Base-by-base conservation (phyloP, 1,140 invertebrate species). In the Chlorops oryzae region DNA sequence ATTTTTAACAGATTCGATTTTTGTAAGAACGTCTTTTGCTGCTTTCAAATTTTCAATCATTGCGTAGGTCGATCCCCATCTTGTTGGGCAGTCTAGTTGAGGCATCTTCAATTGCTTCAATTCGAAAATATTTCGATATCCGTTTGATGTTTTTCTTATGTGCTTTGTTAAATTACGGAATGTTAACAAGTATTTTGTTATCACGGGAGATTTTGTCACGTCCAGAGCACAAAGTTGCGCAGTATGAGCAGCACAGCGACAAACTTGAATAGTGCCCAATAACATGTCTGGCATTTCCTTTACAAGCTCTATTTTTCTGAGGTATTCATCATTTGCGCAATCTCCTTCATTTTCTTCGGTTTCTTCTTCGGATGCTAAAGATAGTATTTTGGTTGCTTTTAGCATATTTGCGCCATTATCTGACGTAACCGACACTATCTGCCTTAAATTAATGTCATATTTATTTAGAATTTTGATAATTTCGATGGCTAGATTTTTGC, bases 31-130 rank as follows among this genome's bases (percentile, higher is more conserved):
- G 10, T 51, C 48, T 38, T 54, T 54, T 2, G 48, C 52, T 10
- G 10, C 38, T 21, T 25, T 15, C 25, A 54, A 43, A 21, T 47
- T 12, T 9, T 49, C 22, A 17, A 53, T 12, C 50, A 55, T 55
- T 13, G 21, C 25, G 35, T 52, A 55, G 1, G 50, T 52, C 3
- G 50, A 55, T 22, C 50, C 50, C 54, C 45, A 55, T 40, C 52
- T 47, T 10, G 52, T 50, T 37, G 52, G 52, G 27, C 47, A 49
- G 22, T 53, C 46, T 17, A 49, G 24, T 53, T 53, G 46, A 3
- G 51, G 46, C 51, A 53, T 24, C 24, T 47, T 49, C n/a, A 52
- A 21, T 37, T 50, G 3, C 35, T 42, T 50, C 2, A 50, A n/a
- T n/a, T 50, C 48, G 25, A 50, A 50, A 13, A 43, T 42, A 24